Base-by-base conservation (phyloP, 2,888 invertebrate species). In the Drosophila parthenogenetica region DNA sequence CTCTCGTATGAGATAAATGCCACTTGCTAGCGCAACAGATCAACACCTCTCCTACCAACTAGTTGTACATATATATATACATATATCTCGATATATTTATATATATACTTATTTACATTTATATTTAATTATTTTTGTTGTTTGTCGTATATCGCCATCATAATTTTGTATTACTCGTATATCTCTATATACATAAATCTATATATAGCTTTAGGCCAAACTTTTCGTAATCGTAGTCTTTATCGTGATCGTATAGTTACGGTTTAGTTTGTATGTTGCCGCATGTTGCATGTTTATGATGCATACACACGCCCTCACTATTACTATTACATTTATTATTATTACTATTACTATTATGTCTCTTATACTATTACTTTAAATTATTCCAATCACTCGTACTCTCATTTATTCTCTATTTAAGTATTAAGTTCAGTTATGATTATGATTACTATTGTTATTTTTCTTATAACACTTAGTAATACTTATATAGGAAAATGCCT, bases 21-120 rank as follows among this genome's bases (percentile, higher is more conserved):
- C 79, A 78, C 62, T 78, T 87, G 87, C 75, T 81, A 90, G 87
- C 84, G 90, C 89, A 90, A 90, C 90, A 91, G 90, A 91, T 91
- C 92, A 92, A 92, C 92, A 92, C 92, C 92, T 91, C 92, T 92
- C 92, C 92, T 92, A 88, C 91, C 89, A 86, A 72, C 53, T 71
- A 81, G 79, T 69, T 50, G 64, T 68, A 57, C 50, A 51, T 58
- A 54, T 54, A 57, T 54, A 14, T 60, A 46, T 45, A 53, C 42
- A 60, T 68, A 49, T 66, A 35, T 35, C 35, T 13, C 13, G 13
- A 32, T 50, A 19, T 42, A 35, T 49, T 11, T 45, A 37, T 43
- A 25, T 64, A 45, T 49, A 17, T 72, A 42, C 42, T 43, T 45
- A 19, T 37, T 32, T 49, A 35, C 25, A 55, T 68, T 42, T 54